These are phyloP conservation scores for Calidris pugnax DNA, from an alignment of 2,113 vertebrate genomes.

Conservation along the genomic window DNA sequence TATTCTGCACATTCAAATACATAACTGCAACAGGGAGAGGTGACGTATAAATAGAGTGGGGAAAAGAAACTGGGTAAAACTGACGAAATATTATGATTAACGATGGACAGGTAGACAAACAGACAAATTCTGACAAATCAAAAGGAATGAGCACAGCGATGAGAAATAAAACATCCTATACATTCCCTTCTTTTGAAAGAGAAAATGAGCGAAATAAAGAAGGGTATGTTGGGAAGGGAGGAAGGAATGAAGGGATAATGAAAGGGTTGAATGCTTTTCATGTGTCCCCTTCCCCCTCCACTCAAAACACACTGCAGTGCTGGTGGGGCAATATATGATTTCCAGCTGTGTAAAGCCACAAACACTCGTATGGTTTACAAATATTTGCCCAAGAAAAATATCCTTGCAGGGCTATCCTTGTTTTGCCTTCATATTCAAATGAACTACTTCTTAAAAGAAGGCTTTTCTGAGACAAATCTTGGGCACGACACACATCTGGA, in stretches of 20 bases:
- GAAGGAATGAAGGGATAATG: background rate
- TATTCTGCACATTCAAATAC: background rate
- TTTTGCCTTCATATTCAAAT: background rate
- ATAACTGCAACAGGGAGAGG: background rate
- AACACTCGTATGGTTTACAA: background rate
- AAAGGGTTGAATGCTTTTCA: background rate
- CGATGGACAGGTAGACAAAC: background rate
- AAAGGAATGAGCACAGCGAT: background rate
- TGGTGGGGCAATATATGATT: background rate
- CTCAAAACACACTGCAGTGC: background rate
- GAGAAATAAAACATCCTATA: background rate
- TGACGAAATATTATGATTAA: background rate
- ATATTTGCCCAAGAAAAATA: background rate
- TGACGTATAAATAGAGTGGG: background rate
- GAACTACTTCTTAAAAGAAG: background rate
- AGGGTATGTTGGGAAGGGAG: background rate
- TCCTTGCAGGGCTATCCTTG: background rate
- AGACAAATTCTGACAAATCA: background rate
- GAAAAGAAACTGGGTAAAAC: background rate
- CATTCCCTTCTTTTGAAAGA: background rate
- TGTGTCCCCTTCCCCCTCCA: background rate
- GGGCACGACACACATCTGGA: fast-evolving
- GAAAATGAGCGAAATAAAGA: background rate
- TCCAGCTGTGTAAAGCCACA: constrained; percentile 16
- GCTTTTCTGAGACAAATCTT: background rate